Evolutionary conservation across 2,888 invertebrate genomes (phyloP), one percentile per base, ranked within the genome.

Genomic region (Ectobius pallidus): DNA sequence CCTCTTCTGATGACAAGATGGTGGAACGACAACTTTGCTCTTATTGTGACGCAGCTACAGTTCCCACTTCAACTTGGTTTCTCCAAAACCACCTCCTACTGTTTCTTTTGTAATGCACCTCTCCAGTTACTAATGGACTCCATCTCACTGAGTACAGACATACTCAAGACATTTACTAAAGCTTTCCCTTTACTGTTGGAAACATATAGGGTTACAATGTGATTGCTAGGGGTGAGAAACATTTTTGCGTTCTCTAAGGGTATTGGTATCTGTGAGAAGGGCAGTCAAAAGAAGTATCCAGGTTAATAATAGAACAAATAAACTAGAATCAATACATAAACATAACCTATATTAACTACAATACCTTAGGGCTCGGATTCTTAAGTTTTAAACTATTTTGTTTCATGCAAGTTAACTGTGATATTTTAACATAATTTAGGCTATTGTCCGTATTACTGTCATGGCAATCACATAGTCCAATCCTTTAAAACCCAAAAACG

Each of bases 71-170:
- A 3, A 52, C 11, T 25, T 52, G 14, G 58, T 30, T 30, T 16
- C 58, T 58, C 30, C 2, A n/a, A 58, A 58, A 30, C 30, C 58
- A 58, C 30, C 2, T 30, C 58, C 30, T 16, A 58, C 27, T 58
- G 30, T 58, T 30, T 58, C 58, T 58, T 46, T 58, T 58, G 30
- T 32, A 30, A 30, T 18, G 58, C 32, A 58, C 27, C 58, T 58
- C 58, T 58, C 58, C 58, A 58, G 58, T 58, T 58, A 58, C 58
- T 58, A 58, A 58, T 58, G 58, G 58, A 58, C 58, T 58, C 22
- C 52, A 52, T 52, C 32, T 20, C 58, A 2, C 0, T n/a, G 58
- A 25, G 58, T 58, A 58, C 58, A 58, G 58, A 58, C 11, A 7
- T n/a, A 30, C 30, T 30, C 58, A 52, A 52, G 52, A 52, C 52